These are phyloP conservation scores for Oreohelix idahoensis DNA, from an alignment of 1,140 invertebrate species.

Conservation along the genomic window DNA sequence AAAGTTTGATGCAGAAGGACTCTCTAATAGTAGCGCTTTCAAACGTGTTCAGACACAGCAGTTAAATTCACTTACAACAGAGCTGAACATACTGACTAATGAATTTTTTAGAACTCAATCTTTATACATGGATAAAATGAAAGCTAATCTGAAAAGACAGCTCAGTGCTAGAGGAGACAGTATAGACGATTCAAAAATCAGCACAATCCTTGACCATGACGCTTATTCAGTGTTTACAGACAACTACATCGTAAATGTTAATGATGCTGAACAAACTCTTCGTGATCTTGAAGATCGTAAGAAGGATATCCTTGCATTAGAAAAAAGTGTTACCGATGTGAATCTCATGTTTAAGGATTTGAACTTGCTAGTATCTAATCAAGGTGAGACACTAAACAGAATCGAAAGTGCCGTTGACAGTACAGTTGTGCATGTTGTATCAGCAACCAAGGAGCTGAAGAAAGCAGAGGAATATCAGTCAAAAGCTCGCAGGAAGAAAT, in stretches of 20 bases:
- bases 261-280: slow-evolving; percentile 54
- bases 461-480: slow-evolving; percentile 47
- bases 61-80: slow-evolving; percentile 51
- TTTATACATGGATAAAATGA: slow-evolving; percentile 60
- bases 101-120: slow-evolving; percentile 55
- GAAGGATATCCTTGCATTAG: slow-evolving; percentile 55
- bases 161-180: slow-evolving; percentile 43
- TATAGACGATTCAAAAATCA: slow-evolving; percentile 41
- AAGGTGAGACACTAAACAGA: slow-evolving; percentile 57
- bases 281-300: slow-evolving; percentile 76
- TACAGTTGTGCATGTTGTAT: slow-evolving; percentile 48
- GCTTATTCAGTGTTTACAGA: slow-evolving; percentile 54
- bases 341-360: slow-evolving; percentile 61
- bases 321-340: slow-evolving; percentile 58
- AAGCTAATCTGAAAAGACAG: slow-evolving; percentile 47
- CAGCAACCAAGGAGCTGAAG: slow-evolving; percentile 47
- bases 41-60: slow-evolving; percentile 50
- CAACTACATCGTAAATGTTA: slow-evolving; percentile 53
- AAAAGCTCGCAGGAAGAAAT: slow-evolving; percentile 51
- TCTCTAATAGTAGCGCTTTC: slow-evolving; percentile 45
- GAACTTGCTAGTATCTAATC: slow-evolving; percentile 54
- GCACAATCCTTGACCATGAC: slow-evolving; percentile 50
- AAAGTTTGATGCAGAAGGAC: slow-evolving; percentile 37
- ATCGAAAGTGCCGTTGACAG: slow-evolving; percentile 52
- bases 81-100: slow-evolving; percentile 52